Evolutionary conservation across 1,140 invertebrate species (phyloP).

Genomic region (Drosophila biarmipes): DNA sequence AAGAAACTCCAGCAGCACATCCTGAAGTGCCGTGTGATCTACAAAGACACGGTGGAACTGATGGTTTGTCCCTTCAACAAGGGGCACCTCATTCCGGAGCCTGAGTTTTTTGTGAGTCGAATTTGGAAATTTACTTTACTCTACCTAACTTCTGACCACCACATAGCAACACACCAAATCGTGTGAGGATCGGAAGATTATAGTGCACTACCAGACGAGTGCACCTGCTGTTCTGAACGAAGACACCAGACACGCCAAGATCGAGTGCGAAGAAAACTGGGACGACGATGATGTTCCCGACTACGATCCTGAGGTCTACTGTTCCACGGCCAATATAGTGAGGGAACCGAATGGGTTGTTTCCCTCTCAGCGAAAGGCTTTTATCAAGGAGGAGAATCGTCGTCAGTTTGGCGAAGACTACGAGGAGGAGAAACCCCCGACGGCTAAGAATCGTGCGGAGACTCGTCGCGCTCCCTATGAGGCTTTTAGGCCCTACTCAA

Average conservation of each 20-base stretch:
- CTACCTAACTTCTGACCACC: too few relatives aligned
- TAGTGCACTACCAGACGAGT: conserved; percentile 59
- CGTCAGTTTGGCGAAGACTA: conserved; percentile 42
- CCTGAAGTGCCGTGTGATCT: conserved; percentile 53
- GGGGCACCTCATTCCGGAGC: conserved; percentile 57
- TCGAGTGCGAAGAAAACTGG: conserved; percentile 70
- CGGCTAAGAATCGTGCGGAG: background rate
- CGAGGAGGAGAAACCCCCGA: conserved; percentile 16
- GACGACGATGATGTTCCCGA: conserved; percentile 52
- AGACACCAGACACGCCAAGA: conserved; percentile 57
- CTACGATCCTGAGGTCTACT: conserved; percentile 65
- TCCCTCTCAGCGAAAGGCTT: conserved; percentile 58
- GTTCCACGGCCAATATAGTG: conserved; percentile 49
- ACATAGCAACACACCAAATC: conserved; percentile 53
- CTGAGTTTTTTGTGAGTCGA: conserved; percentile 59
- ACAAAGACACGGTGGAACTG: conserved; percentile 63
- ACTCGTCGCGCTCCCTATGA: conserved; percentile 28
- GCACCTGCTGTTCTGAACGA: conserved; percentile 31
- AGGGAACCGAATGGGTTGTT: conserved; percentile 58
- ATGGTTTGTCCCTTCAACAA: conserved; percentile 71
- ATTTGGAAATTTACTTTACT: background rate
- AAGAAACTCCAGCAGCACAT: conserved; percentile 68
- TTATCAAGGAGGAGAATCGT: conserved; percentile 59
- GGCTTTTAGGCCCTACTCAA: background rate
- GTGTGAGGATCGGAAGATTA: conserved; percentile 69